Base-by-base conservation (phyloP, 1,140 invertebrate species). In the Hylaeus anthracinus region DNA sequence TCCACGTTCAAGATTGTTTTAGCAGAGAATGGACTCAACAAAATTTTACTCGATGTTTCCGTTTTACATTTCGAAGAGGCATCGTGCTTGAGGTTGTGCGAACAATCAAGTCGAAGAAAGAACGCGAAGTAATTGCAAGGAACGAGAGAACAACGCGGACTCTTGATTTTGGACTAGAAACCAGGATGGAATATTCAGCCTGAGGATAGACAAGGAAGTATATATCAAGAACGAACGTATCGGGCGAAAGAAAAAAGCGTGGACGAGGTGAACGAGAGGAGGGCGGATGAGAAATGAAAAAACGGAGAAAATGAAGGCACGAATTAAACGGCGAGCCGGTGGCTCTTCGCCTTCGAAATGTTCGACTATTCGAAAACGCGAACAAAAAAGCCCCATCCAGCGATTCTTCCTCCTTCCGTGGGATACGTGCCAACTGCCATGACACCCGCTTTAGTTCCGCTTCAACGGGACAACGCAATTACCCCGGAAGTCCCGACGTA, bases 321-420 rank as follows among this genome's bases (percentile, higher is more conserved):
- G 72, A 81, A 83, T 83, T 83, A 83, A 83, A 79, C 72, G 72
- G 48, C 55, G 66, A 60, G 78, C 26, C 67, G 58, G 61, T 53
- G 51, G 72, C 1, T 53, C 10, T 78, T 12, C 63, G n/a, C 9
- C 48, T 15, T 53, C 10, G 14, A 55, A 75, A 81, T 37, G 64
- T 65, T 76, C 15, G 48, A 66, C 26, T 69, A 53, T 37, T 41
- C 3, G 43, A 56, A 66, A 53, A 60, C 39, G 12, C 14, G 37
- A 72, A 73, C 9, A 51, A 58, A 37, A 73, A 51, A 48, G 12
- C 3, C 1, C 3, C 9, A 41, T 1, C 1, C 66, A 4, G 8
- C 12, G 56, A 51, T 53, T 53, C n/a, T 67, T 79, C 51, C 45
- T 14, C 9, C 9, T 41, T 48, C 4, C 15, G 53, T 45, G 63